phyloP scores from a whole-genome alignment of 2,888 invertebrate genomes.

The Macropis europaea region DNA sequence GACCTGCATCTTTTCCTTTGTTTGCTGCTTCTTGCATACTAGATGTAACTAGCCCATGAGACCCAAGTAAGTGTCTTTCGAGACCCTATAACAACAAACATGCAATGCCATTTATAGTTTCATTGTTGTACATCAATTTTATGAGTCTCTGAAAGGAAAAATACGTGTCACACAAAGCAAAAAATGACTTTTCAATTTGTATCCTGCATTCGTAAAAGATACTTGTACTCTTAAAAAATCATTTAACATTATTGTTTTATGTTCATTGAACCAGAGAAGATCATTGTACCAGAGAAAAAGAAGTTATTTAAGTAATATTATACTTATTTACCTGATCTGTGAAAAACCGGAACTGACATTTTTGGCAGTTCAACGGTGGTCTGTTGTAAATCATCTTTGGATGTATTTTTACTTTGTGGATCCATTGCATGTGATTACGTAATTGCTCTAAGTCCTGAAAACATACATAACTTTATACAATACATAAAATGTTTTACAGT shows the following conservation, averaged over 20 bases:
- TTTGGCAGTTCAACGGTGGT: slow-evolving; percentile 97
- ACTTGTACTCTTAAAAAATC: too few species aligned
- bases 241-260: neutral
- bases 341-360: slow-evolving; percentile 97
- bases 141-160: neutral
- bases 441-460: slow-evolving; percentile 91
- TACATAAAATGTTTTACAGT: neutral
- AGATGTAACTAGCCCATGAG: slow-evolving; percentile 96
- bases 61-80: slow-evolving; percentile 95
- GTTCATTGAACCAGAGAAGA: neutral
- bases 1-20: slow-evolving; percentile 95
- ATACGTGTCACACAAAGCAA: neutral
- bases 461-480: neutral
- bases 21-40: slow-evolving; percentile 98
- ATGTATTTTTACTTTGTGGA: slow-evolving; percentile 97
- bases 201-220: too few species aligned
- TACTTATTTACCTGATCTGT: slow-evolving; percentile 85
- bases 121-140: neutral
- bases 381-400: slow-evolving; percentile 97
- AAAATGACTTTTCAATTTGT: neutral
- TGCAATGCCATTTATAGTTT: neutral
- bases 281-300: neutral
- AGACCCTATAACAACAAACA: slow-evolving; percentile 84
- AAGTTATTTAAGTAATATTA: neutral
- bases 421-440: slow-evolving; percentile 98